phyloP scores from a whole-genome alignment of 1,140 invertebrate genomes.

The Drosophila prosaltans region DNA sequence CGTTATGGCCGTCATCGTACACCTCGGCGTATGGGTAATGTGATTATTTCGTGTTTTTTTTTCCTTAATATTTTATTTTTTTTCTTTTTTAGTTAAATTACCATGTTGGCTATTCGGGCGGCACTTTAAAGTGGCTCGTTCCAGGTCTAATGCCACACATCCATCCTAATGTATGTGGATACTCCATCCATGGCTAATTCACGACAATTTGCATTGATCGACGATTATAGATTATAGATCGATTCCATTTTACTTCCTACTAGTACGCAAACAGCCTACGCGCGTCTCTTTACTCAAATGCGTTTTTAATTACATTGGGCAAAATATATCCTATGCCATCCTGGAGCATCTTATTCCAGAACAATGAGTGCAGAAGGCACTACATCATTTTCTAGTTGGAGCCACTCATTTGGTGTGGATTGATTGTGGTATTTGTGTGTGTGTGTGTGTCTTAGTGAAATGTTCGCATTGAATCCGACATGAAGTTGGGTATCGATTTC shows the following conservation, averaged over 20 bases:
- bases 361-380: conserved; percentile 50
- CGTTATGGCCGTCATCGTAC: conserved; percentile 53
- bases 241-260: conserved; percentile 42
- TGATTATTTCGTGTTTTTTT: conserved; percentile 69
- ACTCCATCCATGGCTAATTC: conserved; percentile 53
- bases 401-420: conserved; percentile 48
- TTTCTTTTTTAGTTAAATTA: conserved; percentile 36
- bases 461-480: conserved; percentile 53
- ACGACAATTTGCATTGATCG: conserved; percentile 74
- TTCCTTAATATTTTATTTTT: conserved; percentile 22
- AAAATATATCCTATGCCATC: conserved; percentile 28
- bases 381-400: conserved; percentile 48
- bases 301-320: conserved; percentile 78
- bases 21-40: conserved; percentile 75
- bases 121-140: conserved; percentile 40
- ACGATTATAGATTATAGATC: conserved; percentile 49
- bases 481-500: conserved; percentile 68
- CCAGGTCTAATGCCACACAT: conserved; percentile 56
- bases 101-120: conserved; percentile 37
- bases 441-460: conserved; percentile 44
- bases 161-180: conserved; percentile 38
- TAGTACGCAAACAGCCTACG: conserved; percentile 39
- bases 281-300: conserved; percentile 72
- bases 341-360: conserved; percentile 1
- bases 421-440: conserved; percentile 72